These are phyloP conservation scores for Nomada lathburiana DNA, from an alignment of 2,888 invertebrate genomes.

Conservation along the genomic window DNA sequence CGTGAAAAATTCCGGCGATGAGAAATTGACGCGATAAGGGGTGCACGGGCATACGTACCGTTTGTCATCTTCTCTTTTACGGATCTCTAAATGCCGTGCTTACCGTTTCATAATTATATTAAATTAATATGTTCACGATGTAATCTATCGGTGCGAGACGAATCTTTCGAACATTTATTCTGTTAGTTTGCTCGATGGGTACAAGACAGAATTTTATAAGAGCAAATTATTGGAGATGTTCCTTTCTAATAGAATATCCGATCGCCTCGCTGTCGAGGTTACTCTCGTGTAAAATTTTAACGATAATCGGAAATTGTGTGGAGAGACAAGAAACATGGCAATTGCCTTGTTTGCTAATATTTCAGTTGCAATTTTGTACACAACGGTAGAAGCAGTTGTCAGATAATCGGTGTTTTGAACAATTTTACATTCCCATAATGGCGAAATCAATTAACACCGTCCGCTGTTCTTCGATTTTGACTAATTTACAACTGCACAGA, in stretches of 20 bases:
- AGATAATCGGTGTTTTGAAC: neutral
- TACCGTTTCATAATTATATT: neutral
- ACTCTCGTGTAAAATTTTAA: neutral
- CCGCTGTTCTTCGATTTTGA: neutral
- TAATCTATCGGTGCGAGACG: neutral
- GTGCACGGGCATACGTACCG: neutral
- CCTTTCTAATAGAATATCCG: neutral
- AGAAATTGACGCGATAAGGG: constrained; percentile 17
- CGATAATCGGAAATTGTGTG: neutral
- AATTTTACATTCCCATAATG: constrained; percentile 11
- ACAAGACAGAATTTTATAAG: neutral
- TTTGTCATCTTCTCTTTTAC: neutral
- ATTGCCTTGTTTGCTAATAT: neutral
- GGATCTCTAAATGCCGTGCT: neutral
- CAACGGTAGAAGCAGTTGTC: neutral
- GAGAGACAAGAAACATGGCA: neutral
- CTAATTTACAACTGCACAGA: neutral
- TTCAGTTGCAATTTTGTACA: neutral
- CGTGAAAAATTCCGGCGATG: constrained; percentile 29
- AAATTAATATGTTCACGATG: neutral
- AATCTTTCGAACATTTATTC: neutral
- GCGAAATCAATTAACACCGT: constrained; percentile 1
- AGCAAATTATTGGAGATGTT: constrained; percentile 3
- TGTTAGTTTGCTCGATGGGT: too few relatives aligned
- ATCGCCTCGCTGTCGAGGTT: neutral